Percentiles rank a stretch among this genome's conserved stretches.
Evolutionary conservation across 1,140 invertebrate genomes (phyloP).

Genomic region (Neelides sp.): DNA sequence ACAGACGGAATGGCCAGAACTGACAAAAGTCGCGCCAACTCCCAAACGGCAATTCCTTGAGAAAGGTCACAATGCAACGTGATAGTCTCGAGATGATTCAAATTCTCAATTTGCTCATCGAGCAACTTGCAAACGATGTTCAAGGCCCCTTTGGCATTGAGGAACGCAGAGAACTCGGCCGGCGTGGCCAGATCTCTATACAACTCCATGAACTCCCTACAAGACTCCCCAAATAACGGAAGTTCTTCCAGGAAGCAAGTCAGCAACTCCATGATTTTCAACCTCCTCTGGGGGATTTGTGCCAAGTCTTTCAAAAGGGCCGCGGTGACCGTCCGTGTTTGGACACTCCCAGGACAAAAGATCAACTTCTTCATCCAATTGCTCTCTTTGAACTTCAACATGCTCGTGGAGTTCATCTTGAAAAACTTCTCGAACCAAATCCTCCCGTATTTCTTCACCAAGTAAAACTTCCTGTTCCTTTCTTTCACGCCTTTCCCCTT

Average conservation of each 20-base stretch:
- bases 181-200: slow-evolving; percentile 74
- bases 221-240: slow-evolving; percentile 70
- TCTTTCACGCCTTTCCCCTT: slow-evolving; percentile 16
- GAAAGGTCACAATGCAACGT: slow-evolving; percentile 86
- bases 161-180: slow-evolving; percentile 81
- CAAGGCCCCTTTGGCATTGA: slow-evolving; percentile 74
- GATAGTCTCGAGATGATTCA: slow-evolving; percentile 74
- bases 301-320: slow-evolving; percentile 29
- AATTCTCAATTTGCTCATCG: slow-evolving; percentile 70
- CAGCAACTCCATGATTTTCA: slow-evolving; percentile 61
- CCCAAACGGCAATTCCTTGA: slow-evolving; percentile 45
- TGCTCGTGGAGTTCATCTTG: slow-evolving; percentile 11
- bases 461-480: slow-evolving; percentile 37
- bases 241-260: slow-evolving; percentile 78
- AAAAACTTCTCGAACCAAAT: slow-evolving; percentile 39
- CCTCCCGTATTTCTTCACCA: slow-evolving; percentile 63
- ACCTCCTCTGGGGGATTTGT: slow-evolving; percentile 23
- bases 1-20: slow-evolving; percentile 60
- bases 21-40: slow-evolving; percentile 22
- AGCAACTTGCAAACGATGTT: slow-evolving; percentile 70
- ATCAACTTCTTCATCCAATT: slow-evolving; percentile 29
- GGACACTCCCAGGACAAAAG: slow-evolving; percentile 29
- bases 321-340: slow-evolving; percentile 27
- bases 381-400: slow-evolving; percentile 15
- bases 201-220: slow-evolving; percentile 75